These are phyloP conservation scores for Ammodytes dubius DNA, from an alignment of 2,113 vertebrate species.

Conservation along the genomic window DNA sequence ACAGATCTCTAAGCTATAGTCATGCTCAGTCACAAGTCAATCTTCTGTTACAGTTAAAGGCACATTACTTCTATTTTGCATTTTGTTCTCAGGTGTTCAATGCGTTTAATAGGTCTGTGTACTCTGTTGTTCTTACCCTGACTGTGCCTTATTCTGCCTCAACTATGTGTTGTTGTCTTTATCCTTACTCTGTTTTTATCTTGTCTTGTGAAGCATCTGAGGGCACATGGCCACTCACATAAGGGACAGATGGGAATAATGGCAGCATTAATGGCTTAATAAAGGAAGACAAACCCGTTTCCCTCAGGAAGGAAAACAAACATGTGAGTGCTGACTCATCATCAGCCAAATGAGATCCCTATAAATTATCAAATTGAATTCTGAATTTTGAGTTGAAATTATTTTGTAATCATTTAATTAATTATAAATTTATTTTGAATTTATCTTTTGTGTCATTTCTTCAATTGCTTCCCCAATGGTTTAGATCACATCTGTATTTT, in stretches of 20 bases:
- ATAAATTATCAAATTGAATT: background rate
- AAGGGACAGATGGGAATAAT: conserved; percentile 54
- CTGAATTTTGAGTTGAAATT: too few relatives aligned
- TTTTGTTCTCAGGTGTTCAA: too few relatives aligned
- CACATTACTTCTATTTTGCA: too few relatives aligned
- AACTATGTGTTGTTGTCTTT: too few relatives aligned
- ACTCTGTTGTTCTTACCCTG: too few relatives aligned
- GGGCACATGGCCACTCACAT: conserved; percentile 7
- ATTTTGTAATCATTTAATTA: background rate
- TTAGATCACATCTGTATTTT: background rate
- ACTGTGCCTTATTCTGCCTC: too few relatives aligned
- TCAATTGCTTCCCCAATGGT: background rate
- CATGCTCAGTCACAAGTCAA: too few relatives aligned
- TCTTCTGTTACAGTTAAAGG: too few relatives aligned
- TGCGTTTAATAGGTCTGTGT: too few relatives aligned
- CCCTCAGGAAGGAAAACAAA: conserved; percentile 20
- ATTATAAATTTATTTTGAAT: too few relatives aligned
- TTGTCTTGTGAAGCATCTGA: background rate
- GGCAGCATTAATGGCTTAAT: conserved; percentile 61
- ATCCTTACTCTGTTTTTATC: too few relatives aligned
- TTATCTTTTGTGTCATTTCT: background rate
- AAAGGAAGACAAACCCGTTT: conserved; percentile 35
- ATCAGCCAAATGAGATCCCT: background rate
- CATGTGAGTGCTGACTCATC: conserved; percentile 50
- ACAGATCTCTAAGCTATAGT: too few relatives aligned